These are phyloP conservation scores for Adelges cooleyi DNA, from an alignment of 1,140 invertebrate species.

Conservation along the genomic window DNA sequence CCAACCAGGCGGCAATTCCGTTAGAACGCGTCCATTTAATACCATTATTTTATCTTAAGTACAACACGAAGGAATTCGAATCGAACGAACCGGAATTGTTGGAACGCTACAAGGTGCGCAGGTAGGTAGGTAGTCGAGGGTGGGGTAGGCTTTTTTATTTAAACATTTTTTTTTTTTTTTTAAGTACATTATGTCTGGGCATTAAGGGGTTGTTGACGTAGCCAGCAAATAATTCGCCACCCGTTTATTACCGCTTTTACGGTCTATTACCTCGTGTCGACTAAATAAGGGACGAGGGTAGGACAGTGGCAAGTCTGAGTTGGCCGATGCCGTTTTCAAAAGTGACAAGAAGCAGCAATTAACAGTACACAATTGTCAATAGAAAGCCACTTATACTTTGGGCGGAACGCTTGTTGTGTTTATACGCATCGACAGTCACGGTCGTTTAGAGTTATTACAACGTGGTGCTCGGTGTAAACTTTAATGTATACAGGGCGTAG, in stretches of 20 bases:
- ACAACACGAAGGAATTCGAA: neutral
- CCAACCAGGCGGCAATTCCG: too few species aligned
- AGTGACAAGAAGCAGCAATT: neutral
- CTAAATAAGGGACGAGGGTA: neutral
- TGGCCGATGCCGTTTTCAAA: neutral
- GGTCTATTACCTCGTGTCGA: neutral
- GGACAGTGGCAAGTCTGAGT: neutral
- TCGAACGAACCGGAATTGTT: neutral
- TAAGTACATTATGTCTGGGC: neutral
- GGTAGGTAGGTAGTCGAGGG: too few species aligned
- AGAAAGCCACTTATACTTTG: too few species aligned
- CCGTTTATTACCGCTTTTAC: neutral
- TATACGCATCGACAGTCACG: too few species aligned
- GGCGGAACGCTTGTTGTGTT: too few species aligned
- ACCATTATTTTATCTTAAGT: neutral
- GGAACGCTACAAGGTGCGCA: neutral
- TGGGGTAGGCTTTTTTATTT: too few species aligned
- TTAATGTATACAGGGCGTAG: too few species aligned
- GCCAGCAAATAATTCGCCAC: neutral
- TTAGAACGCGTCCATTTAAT: too few species aligned
- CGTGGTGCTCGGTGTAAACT: too few species aligned
- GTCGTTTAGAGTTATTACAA: too few species aligned
- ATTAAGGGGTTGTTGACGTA: neutral
- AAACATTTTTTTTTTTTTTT: too few species aligned
- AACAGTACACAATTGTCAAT: too few species aligned